Evolutionary conservation across 2,888 invertebrate genomes (phyloP).

Genomic region (Griposia aprilina): DNA sequence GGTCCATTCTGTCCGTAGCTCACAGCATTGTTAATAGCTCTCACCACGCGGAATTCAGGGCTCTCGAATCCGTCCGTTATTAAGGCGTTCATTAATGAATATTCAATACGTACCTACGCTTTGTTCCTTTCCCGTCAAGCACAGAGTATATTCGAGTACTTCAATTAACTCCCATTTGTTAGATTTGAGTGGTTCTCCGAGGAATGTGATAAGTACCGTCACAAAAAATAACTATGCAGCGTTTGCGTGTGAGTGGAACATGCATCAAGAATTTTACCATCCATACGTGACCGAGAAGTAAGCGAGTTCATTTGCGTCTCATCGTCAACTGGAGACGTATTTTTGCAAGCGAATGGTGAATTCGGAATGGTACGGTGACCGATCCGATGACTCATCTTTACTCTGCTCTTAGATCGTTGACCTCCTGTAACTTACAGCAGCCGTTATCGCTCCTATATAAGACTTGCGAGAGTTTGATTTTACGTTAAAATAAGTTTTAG

Average conservation of each 20-base stretch:
- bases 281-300: conserved; percentile 73
- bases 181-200: conserved; percentile 55
- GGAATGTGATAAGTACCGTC: conserved; percentile 55
- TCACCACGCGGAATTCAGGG: conserved; percentile 73
- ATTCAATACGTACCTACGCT: conserved; percentile 72
- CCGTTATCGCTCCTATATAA: conserved; percentile 72
- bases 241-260: conserved; percentile 67
- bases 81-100: conserved; percentile 76
- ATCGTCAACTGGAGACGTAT: conserved; percentile 59
- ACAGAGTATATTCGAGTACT: conserved; percentile 65
- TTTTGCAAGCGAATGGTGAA: conserved; percentile 67
- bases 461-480: conserved; percentile 11
- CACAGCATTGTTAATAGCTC: conserved; percentile 74
- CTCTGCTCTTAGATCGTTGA: conserved; percentile 81
- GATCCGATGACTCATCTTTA: conserved; percentile 83
- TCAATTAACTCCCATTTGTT: conserved; percentile 70
- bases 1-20: conserved; percentile 68
- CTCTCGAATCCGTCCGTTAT: conserved; percentile 75
- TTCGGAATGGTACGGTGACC: conserved; percentile 75
- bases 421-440: conserved; percentile 80
- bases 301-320: conserved; percentile 72
- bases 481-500: conserved; percentile 22
- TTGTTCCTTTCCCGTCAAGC: conserved; percentile 69
- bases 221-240: conserved; percentile 64
- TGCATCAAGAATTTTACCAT: conserved; percentile 71